phyloP scores from a whole-genome alignment of 2,888 invertebrate species.

The Rhopalosiphum nymphaeae region DNA sequence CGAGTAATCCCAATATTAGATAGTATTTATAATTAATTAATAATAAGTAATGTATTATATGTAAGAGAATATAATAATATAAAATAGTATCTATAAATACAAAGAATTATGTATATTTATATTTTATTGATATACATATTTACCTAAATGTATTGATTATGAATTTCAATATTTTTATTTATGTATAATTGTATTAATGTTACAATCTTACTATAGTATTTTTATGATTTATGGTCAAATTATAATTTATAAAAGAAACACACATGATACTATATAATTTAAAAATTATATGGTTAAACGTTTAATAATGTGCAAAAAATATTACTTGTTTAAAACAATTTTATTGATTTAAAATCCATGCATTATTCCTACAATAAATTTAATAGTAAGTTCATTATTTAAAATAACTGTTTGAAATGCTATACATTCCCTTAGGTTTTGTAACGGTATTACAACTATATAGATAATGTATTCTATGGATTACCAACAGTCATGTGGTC shows the following conservation, averaged over 20 bases:
- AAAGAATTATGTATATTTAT: not conserved
- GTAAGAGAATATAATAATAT: not conserved
- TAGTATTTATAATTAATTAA: not conserved
- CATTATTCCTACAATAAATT: not conserved
- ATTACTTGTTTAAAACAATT: not conserved
- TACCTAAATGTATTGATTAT: not conserved
- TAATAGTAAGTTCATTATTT: not conserved
- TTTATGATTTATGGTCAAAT: not conserved
- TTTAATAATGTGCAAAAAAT: not conserved
- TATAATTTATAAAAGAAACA: not conserved
- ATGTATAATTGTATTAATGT: not conserved
- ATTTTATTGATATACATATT: not conserved
- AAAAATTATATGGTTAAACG: not conserved
- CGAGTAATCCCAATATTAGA: not conserved
- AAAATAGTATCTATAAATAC: not conserved
- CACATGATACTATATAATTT: not conserved
- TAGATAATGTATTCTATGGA: slow-evolving; percentile 4
- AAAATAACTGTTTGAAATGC: slow-evolving; percentile 6
- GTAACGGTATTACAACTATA: not conserved
- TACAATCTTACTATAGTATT: not conserved
- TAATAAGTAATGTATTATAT: not conserved
- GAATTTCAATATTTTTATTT: not conserved
- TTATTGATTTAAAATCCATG: not conserved
- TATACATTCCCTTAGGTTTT: slow-evolving; percentile 20
- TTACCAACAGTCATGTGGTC: slow-evolving; percentile 60